Base-by-base conservation (phyloP, 2,888 invertebrate species). In the Electrophaes corylata region DNA sequence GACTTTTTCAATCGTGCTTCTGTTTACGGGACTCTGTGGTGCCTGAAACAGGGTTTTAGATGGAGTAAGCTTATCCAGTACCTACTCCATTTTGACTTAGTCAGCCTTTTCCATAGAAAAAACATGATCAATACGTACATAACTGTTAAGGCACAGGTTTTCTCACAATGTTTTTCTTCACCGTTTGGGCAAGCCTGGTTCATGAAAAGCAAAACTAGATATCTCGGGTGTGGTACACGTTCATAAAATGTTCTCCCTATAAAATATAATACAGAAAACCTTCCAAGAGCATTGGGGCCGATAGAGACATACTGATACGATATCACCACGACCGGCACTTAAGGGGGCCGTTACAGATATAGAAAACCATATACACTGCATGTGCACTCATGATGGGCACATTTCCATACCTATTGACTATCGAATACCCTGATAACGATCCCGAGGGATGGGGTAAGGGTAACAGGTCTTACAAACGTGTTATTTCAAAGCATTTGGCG, bases 361-460 rank as follows among this genome's bases (percentile, higher is more conserved):
- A 75, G 77, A 73, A 81, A 75, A 71, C 76, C 73, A 62, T 72
- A 77, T 76, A 79, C 72, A 73, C 73, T 78, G 78, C 78, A 75
- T 75, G 76, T 78, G 81, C 77, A 77, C 73, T 77, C 69, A 70
- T 75, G 76, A 78, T 75, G 74, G n/a, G 75, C 71, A 74, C 73
- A 80, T 83, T 83, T 78, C 79, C 83, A 82, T 83, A 76, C 71
- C 78, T 73, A 83, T 78, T 73, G 81, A 79, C 69, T 69, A 72
- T 75, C 73, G 72, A 80, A 79, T 78, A 44, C 55, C 26, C 47
- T 54, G 67, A 64, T 67, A 65, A 65, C 54, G 41, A 57, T 47
- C 29, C 51, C 4, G 33, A 66, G 62, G 37, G 62, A 51, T 57
- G 63, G 48, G 57, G 40, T 47, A 26, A 23, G 10, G 11, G 20